Evolutionary conservation across 2,113 vertebrate genomes (phyloP).

Genomic region (Clupea harengus): DNA sequence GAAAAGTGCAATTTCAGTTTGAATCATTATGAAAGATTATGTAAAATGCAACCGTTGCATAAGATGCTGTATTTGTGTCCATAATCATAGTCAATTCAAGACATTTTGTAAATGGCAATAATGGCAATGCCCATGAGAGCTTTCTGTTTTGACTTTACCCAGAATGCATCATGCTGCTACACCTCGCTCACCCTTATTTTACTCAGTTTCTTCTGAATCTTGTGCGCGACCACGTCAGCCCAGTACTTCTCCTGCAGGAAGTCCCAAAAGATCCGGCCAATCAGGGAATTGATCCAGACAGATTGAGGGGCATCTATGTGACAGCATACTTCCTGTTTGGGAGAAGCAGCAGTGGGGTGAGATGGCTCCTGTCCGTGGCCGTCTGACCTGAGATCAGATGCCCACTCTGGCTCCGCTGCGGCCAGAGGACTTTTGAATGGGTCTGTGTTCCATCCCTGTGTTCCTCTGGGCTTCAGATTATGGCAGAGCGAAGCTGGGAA

Average conservation of each 20-base stretch:
- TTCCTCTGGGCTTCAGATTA: neutral
- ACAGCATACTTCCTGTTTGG: constrained; percentile 60
- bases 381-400: neutral
- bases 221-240: constrained; percentile 75
- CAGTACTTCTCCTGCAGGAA: constrained; percentile 81
- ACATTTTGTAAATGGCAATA: neutral
- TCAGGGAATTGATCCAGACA: constrained; percentile 78
- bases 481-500: neutral
- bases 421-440: neutral
- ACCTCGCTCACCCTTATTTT: constrained; percentile 79
- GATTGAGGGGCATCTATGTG: constrained; percentile 40
- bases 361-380: neutral
- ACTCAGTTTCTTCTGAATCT: constrained; percentile 88
- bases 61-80: neutral
- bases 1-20: neutral
- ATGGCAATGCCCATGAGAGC: neutral
- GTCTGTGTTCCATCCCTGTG: neutral
- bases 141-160: neutral
- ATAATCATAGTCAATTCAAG: neutral
- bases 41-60: neutral
- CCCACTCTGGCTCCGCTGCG: neutral
- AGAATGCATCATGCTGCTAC: neutral
- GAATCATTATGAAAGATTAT: neutral
- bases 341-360: neutral
- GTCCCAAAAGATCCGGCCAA: constrained; percentile 87